phyloP scores from a whole-genome alignment of 2,888 invertebrate species.

The Tubulanus polymorphus region DNA sequence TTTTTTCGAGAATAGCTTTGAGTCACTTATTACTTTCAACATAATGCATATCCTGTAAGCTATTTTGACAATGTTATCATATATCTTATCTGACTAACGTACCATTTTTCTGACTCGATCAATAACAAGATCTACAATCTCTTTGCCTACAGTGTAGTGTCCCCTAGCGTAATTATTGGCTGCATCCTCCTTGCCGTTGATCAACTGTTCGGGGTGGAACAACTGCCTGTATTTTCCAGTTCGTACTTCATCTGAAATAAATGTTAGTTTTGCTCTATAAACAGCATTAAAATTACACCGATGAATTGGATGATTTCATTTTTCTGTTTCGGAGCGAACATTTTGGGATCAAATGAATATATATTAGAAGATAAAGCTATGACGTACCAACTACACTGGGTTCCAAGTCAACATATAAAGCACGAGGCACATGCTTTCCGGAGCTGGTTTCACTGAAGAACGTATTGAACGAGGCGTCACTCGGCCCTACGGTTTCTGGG shows the following conservation, averaged over 20 bases:
- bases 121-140: constrained; percentile 34
- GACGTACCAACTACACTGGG: constrained; percentile 80
- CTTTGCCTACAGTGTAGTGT: constrained; percentile 41
- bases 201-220: no score
- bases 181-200: constrained; percentile 41
- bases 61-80: no score
- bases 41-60: no score
- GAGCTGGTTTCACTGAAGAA: constrained; percentile 75
- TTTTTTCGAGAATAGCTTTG: no score
- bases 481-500: constrained; percentile 65
- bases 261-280: background rate
- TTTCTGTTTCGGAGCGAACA: no score
- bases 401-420: constrained; percentile 87
- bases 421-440: constrained; percentile 81
- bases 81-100: no score
- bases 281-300: no score
- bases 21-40: no score
- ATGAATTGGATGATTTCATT: no score
- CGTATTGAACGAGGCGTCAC: constrained; percentile 83
- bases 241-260: constrained; percentile 32
- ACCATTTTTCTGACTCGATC: constrained; percentile 55
- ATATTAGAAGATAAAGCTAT: no score
- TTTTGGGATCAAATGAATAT: no score
- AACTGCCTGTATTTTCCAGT: constrained; percentile 35
- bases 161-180: constrained; percentile 43